These are phyloP conservation scores for Hydrotaea cyrtoneurina DNA, from an alignment of 2,888 invertebrate genomes.

Conservation along the genomic window DNA sequence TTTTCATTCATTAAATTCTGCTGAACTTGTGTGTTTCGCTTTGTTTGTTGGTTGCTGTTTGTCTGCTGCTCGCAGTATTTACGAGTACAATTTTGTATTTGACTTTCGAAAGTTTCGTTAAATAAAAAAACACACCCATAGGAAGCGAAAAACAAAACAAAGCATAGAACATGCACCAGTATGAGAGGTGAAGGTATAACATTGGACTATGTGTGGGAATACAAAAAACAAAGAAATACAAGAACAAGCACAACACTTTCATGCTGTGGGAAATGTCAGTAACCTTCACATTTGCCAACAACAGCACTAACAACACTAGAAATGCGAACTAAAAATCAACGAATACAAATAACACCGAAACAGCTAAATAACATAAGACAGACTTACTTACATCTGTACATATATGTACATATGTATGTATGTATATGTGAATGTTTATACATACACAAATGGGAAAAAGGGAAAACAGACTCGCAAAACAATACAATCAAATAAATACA, in stretches of 20 bases:
- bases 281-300: constrained; percentile 70
- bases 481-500: constrained; percentile 53
- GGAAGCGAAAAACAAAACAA: not conserved
- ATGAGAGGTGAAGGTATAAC: not conserved
- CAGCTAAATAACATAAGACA: not conserved
- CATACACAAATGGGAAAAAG: constrained; percentile 29
- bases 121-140: constrained; percentile 62
- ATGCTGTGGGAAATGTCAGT: constrained; percentile 70
- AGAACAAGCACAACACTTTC: constrained; percentile 35
- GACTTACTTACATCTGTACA: not conserved
- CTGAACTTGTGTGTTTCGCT: constrained; percentile 1
- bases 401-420: not conserved
- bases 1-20: constrained; percentile 6
- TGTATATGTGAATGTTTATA: no score
- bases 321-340: constrained; percentile 44
- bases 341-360: constrained; percentile 53
- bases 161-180: not conserved
- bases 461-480: constrained; percentile 34
- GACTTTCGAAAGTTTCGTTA: constrained; percentile 52
- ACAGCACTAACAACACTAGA: constrained; percentile 10
- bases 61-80: not conserved
- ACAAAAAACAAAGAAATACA: not conserved
- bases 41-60: not conserved
- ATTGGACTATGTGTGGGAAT: not conserved
- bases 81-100: constrained; percentile 31